phyloP scores from a whole-genome alignment of 2,888 invertebrate species.

The Heteropelma amictum region DNA sequence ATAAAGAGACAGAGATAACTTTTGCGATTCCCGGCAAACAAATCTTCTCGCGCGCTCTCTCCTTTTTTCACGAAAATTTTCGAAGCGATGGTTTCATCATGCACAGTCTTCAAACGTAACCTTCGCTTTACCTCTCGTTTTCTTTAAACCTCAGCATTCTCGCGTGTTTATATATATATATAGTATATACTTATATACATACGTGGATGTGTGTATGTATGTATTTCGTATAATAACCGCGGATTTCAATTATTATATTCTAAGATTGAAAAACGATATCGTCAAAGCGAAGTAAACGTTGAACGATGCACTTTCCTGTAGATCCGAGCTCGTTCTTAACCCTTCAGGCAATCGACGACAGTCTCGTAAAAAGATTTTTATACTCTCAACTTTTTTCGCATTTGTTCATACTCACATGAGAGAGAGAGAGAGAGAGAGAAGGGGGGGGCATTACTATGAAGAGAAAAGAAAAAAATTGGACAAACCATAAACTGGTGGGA shows the following conservation, averaged over 20 bases:
- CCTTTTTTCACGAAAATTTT: slow-evolving; percentile 41
- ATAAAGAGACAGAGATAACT: not conserved
- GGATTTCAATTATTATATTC: slow-evolving; percentile 51
- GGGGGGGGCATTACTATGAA: not conserved
- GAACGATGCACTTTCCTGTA: slow-evolving; percentile 26
- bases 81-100: slow-evolving; percentile 32
- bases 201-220: not conserved
- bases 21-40: slow-evolving; percentile 37
- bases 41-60: slow-evolving; percentile 6
- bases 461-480: slow-evolving; percentile 6
- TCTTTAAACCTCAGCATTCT: not conserved
- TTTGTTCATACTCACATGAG: not conserved
- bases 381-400: not conserved
- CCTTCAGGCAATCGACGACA: slow-evolving; percentile 3
- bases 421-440: slow-evolving; percentile 1
- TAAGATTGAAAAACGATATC: slow-evolving; percentile 49
- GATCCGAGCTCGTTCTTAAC: slow-evolving; percentile 15
- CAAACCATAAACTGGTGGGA: slow-evolving; percentile 16
- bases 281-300: slow-evolving; percentile 40
- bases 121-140: not conserved
- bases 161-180: no score
- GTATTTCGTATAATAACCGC: slow-evolving; percentile 9
- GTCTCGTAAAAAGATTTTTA: not conserved
- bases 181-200: no score
- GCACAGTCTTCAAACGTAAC: slow-evolving; percentile 43